Percentiles rank a stretch among this genome's conserved stretches.
These are phyloP conservation scores for Montipora capitata DNA, from an alignment of 92 coral and sea anemone species.

Conservation along the genomic window DNA sequence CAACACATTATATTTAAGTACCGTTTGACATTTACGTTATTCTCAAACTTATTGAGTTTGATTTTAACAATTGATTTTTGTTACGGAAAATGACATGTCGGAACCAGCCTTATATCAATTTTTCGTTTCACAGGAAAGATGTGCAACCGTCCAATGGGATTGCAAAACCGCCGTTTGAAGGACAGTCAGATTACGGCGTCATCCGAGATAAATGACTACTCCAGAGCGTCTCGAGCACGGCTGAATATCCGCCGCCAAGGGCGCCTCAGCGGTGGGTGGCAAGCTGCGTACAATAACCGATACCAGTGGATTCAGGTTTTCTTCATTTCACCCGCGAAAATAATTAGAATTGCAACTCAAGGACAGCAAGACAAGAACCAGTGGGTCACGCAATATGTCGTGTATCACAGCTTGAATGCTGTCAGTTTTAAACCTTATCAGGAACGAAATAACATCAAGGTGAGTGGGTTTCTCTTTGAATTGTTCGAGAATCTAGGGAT, in stretches of 20 bases:
- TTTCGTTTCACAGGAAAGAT: conserved; percentile 57
- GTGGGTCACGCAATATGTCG: conserved; percentile 80
- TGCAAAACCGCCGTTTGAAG: conserved; percentile 76
- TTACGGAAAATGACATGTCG: not conserved
- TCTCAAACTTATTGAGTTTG: too few species aligned
- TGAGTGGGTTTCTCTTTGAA: not conserved
- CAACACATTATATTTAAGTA: too few species aligned
- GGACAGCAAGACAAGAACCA: conserved; percentile 80
- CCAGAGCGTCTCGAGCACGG: conserved; percentile 68
- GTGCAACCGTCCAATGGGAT: conserved; percentile 90
- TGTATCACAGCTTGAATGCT: conserved; percentile 75
- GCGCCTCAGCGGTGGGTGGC: conserved; percentile 74
- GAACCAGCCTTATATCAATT: not conserved
- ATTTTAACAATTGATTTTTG: too few species aligned
- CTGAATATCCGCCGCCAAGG: conserved; percentile 74
- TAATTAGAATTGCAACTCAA: conserved; percentile 79
- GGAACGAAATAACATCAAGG: conserved; percentile 77
- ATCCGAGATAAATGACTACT: conserved; percentile 71
- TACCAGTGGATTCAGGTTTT: conserved; percentile 81
- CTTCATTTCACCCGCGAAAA: conserved; percentile 68
- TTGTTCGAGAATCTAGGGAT: not conserved
- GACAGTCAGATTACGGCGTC: conserved; percentile 80
- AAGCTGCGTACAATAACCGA: conserved; percentile 72
- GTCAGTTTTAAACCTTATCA: conserved; percentile 69
- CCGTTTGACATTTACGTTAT: too few species aligned